Evolutionary conservation across 2,888 invertebrate species (phyloP).

Genomic region (Ochropacha duplaris): DNA sequence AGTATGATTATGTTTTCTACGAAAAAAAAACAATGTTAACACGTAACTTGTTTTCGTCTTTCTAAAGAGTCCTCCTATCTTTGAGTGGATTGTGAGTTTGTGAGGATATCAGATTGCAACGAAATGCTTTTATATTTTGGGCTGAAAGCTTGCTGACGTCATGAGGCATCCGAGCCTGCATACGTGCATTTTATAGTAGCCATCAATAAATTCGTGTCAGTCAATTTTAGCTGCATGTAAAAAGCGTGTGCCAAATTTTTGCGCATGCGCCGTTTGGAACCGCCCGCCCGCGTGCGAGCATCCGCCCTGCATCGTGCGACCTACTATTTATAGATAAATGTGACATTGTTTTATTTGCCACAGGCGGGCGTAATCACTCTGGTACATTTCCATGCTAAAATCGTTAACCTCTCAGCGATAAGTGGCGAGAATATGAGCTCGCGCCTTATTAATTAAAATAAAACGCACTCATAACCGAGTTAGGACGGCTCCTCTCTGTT

Average conservation of each 20-base stretch:
- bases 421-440: slow-evolving; percentile 43
- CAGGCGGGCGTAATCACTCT: slow-evolving; percentile 47
- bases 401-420: slow-evolving; percentile 69
- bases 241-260: slow-evolving; percentile 66
- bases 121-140: background rate
- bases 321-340: slow-evolving; percentile 69
- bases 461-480: slow-evolving; percentile 11
- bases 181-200: slow-evolving; percentile 27
- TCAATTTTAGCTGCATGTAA: slow-evolving; percentile 58
- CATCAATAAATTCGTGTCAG: slow-evolving; percentile 51
- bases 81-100: background rate
- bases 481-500: background rate
- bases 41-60: no score
- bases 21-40: no score
- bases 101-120: background rate
- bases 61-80: no score
- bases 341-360: slow-evolving; percentile 71
- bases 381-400: slow-evolving; percentile 78
- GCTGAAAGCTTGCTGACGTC: slow-evolving; percentile 24
- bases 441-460: slow-evolving; percentile 21
- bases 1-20: no score
- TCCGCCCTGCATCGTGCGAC: slow-evolving; percentile 49
- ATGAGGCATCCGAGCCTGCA: background rate
- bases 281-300: slow-evolving; percentile 42
- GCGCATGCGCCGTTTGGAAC: slow-evolving; percentile 34